Evolutionary conservation across 2,113 vertebrate genomes (phyloP), one percentile per base, ranked within the genome.

Genomic region (Myotis brandtii): DNA sequence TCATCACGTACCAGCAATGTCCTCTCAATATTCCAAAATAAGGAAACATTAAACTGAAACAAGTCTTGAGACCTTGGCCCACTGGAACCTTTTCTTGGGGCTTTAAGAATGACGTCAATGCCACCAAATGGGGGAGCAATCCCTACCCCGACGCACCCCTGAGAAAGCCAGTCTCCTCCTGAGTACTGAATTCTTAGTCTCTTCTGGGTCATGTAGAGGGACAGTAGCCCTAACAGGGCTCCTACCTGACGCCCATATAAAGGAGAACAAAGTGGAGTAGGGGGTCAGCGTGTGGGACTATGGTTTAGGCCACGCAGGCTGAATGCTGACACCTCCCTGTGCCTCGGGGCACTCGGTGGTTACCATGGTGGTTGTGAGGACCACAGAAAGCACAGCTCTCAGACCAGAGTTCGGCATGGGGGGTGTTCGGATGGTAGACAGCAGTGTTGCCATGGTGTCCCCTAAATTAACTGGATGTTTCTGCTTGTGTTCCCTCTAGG

Each of bases 401-500:
- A 13, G 56, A 77, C 11, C 1, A 40, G 12, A 7, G 37, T 27
- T 66, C 18, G 40, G 10, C 20, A n/a, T 0, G 6, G 3, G 21
- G 17, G 46, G 37, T 43, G 10, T 8, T 32, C 12, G 37, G 32
- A 73, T 64, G 48, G 64, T 80, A 79, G n/a, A 21, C 50, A 12
- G 82, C 14, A 0, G 6, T n/a, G 9, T 32, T 43, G 16, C 3
- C 50, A 16, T 21, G 12, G 27, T 23, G 3, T 66, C 69, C n/a
- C 50, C 40, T 86, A 30, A 46, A 83, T 50, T 97, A 85, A 97
- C 80, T 40, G 17, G 69, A 67, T 17, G 85, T 89, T 16, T 64
- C 46, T 96, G 76, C 86, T 76, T 98, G 87, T 93, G 18, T 95
- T 84, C 87, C 59, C 86, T 46, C 81, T 84, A 96, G 87, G 90